Percentiles rank a stretch among this genome's conserved stretches.
Evolutionary conservation across 1,140 invertebrate genomes (phyloP).

Genomic region (Ostrea denselamellosa): DNA sequence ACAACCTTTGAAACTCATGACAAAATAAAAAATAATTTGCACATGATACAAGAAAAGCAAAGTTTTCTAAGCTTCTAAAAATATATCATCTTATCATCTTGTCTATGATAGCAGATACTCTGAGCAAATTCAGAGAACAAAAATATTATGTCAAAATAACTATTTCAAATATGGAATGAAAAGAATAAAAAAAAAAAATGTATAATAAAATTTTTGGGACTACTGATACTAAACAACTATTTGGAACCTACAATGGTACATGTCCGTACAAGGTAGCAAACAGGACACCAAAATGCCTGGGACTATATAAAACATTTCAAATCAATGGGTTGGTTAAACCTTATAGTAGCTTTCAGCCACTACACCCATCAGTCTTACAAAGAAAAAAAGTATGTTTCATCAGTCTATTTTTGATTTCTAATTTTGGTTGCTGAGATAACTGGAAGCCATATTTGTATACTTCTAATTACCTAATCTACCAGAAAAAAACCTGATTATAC

Average conservation of each 20-base stretch:
- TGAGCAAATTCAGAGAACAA: background rate
- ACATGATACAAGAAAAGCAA: slow-evolving; percentile 5
- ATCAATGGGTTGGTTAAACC: slow-evolving; percentile 23
- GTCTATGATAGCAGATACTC: background rate
- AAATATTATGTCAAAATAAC: slow-evolving; percentile 8
- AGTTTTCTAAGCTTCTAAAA: slow-evolving; percentile 32
- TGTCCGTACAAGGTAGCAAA: background rate
- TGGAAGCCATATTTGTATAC: slow-evolving; percentile 31
- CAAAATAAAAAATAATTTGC: slow-evolving; percentile 13
- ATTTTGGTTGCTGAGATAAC: slow-evolving; percentile 35
- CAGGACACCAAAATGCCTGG: slow-evolving; percentile 7
- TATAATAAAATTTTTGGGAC: slow-evolving; percentile 14
- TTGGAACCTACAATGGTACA: slow-evolving; percentile 23
- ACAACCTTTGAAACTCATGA: slow-evolving; percentile 32
- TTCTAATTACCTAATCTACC: slow-evolving; percentile 23
- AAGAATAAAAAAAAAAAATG: slow-evolving; percentile 19
- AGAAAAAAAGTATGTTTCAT: background rate
- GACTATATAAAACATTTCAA: slow-evolving; percentile 14
- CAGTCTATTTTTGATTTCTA: slow-evolving; percentile 24
- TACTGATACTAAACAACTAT: background rate
- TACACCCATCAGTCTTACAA: background rate
- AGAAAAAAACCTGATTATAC: slow-evolving; percentile 32
- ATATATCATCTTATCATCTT: slow-evolving; percentile 31
- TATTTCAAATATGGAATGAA: slow-evolving; percentile 38
- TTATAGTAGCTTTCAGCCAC: background rate